phyloP scores from a whole-genome alignment of 1,140 invertebrate species.

The Globodera rostochiensis region DNA sequence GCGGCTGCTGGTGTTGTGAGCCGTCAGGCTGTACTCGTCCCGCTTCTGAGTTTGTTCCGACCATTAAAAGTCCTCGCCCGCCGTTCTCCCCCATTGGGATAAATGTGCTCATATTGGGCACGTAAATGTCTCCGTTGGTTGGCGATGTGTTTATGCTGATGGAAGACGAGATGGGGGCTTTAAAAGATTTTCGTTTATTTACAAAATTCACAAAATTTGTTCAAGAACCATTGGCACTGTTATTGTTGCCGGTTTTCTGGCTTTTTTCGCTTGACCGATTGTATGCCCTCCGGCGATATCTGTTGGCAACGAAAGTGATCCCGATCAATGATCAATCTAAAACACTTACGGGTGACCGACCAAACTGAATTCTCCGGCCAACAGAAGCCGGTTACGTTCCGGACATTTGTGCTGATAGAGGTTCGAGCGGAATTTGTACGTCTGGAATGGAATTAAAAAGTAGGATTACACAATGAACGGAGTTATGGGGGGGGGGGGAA shows the following conservation, averaged over 20 bases:
- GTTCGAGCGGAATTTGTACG: conserved; percentile 65
- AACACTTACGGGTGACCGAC: conserved; percentile 25
- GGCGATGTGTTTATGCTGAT: conserved; percentile 16
- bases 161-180: background rate
- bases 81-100: background rate
- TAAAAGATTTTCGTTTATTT: background rate
- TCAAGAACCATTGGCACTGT: background rate
- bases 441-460: conserved; percentile 44
- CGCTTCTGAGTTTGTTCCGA: background rate
- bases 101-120: conserved; percentile 1
- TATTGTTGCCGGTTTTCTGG: background rate
- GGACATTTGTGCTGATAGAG: conserved; percentile 56
- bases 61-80: background rate
- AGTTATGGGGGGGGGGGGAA: background rate
- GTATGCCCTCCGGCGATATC: conserved; percentile 24
- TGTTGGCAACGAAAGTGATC: background rate
- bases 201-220: background rate
- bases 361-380: conserved; percentile 22
- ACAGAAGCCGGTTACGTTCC: conserved; percentile 33
- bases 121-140: background rate
- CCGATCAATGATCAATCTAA: background rate
- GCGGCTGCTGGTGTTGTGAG: background rate
- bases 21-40: background rate
- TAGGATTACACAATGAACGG: background rate
- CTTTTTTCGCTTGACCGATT: conserved; percentile 20